phyloP scores from a whole-genome alignment of 2,888 invertebrate species.

The Cerceris ruficornis region DNA sequence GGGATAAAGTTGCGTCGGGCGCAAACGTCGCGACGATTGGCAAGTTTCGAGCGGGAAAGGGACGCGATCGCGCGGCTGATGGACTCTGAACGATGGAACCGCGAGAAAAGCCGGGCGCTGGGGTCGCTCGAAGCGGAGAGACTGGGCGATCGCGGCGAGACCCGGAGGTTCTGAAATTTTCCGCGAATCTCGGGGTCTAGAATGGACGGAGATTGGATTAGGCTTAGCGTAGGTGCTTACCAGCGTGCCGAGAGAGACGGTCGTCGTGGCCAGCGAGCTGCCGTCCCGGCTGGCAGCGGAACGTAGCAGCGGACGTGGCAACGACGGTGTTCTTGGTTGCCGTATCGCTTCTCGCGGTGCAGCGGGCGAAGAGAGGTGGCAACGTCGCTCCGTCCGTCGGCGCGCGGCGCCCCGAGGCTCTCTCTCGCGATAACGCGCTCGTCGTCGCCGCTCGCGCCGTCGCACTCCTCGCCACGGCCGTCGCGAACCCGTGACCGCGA shows the following conservation, averaged over 20 bases:
- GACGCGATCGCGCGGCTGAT: too few species aligned
- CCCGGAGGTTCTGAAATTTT: background rate
- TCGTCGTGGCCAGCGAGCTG: constrained; percentile 56
- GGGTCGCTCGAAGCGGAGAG: too few species aligned
- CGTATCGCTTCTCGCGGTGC: constrained; percentile 59
- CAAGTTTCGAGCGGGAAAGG: background rate
- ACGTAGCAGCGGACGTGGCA: constrained; percentile 68
- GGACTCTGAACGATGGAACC: too few species aligned
- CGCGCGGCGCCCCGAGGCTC: constrained; percentile 63
- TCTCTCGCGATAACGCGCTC: constrained; percentile 59
- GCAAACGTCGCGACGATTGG: background rate
- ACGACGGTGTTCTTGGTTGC: constrained; percentile 67
- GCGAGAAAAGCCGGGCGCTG: too few species aligned
- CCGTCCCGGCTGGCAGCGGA: constrained; percentile 58
- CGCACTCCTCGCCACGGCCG: constrained; percentile 43
- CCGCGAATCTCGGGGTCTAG: too few species aligned
- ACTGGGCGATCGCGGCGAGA: constrained; percentile 8
- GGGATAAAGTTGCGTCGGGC: background rate
- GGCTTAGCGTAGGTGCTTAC: constrained; percentile 53
- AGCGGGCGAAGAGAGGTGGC: constrained; percentile 67
- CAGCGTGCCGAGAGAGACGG: constrained; percentile 51
- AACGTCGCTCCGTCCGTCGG: constrained; percentile 67
- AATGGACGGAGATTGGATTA: background rate
- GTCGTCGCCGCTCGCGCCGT: constrained; percentile 41
- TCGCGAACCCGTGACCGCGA: constrained; percentile 58